These are phyloP conservation scores for Galago senegalensis DNA, from an alignment of 2,797 vertebrate genomes.

Conservation along the genomic window DNA sequence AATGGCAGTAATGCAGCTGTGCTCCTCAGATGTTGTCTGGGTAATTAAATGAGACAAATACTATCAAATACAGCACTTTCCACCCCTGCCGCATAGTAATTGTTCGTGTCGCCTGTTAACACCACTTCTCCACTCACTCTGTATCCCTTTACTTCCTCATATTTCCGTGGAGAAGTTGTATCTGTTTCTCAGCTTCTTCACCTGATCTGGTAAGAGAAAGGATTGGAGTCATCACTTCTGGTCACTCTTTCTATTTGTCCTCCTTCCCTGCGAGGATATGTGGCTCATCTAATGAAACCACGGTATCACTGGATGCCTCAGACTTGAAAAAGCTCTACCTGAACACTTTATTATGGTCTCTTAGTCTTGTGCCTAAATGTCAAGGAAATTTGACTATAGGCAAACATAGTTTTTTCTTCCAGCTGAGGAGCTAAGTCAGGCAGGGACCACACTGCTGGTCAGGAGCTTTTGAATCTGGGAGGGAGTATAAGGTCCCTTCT, in stretches of 20 bases:
- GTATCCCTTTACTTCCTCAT: not conserved
- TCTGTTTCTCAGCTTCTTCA: not conserved
- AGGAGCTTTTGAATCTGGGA: not conserved
- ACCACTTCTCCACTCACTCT: not conserved
- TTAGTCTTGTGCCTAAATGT: not conserved
- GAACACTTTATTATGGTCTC: not conserved
- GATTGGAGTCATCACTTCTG: not conserved
- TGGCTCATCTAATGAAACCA: not conserved
- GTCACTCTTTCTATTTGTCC: not conserved
- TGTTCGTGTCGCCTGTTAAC: fast-evolving
- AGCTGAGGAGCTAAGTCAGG: not conserved
- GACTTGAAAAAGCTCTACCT: not conserved
- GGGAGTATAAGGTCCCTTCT: not conserved
- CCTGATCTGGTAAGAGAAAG: fast-evolving
- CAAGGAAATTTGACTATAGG: not conserved
- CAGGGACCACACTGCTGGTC: not conserved
- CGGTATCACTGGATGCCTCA: not conserved
- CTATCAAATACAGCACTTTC: not conserved
- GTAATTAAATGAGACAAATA: not conserved
- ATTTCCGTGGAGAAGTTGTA: not conserved
- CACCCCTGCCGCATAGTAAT: not conserved
- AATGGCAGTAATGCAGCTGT: not conserved
- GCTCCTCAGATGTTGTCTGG: not conserved
- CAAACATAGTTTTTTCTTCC: not conserved
- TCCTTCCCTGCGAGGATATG: not conserved